Base-by-base conservation (phyloP, 2,888 invertebrate genomes). In the Noctua fimbriata region DNA sequence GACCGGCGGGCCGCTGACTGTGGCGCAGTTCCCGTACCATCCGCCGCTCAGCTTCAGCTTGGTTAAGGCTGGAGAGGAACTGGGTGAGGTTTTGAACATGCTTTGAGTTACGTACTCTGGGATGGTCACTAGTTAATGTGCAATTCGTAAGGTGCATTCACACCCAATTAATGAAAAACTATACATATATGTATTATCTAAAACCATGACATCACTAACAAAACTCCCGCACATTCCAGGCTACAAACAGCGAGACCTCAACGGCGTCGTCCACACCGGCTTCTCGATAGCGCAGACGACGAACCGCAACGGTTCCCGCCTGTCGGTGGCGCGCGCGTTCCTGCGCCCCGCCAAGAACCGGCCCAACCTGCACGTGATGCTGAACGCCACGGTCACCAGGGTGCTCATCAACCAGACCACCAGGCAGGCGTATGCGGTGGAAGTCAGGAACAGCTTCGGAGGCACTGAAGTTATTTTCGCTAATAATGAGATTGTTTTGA, bases 281-380 rank as follows among this genome's bases (percentile, higher is more conserved):
- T 99, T 99, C 93, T 97, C 98, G 81, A 99, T 99, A 85, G 99
- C 99, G 0, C 99, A 99, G 94, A 99, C 98, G 47, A 99, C 98
- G 0, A 98, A 98, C 89, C 97, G 98, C 88, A 98, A 99, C 92
- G 99, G 99, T 0, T 98, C 99, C 0, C 97, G 99, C 0, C 97
- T 98, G 79, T 98, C 98, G 87, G 98, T 98, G 0, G 98, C 99
- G 0, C 97, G 98, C 78, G 98, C 99, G 0, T 99, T 98, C 95
- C 96, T 99, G 16, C 97, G 99, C 0, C 99, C 99, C 0, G 98
- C 98, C 44, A 97, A 97, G 87, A 95, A 97, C 88, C 97, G 99
- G 7, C 97, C 97, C 73, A 99, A 99, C 94, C 97, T 99, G 9
- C 98, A 99, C 92, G 97, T 99, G 72, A 97, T 99, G 95, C 97